These are phyloP conservation scores for Zapornia atra DNA, from an alignment of 2,113 vertebrate genomes.

Conservation along the genomic window DNA sequence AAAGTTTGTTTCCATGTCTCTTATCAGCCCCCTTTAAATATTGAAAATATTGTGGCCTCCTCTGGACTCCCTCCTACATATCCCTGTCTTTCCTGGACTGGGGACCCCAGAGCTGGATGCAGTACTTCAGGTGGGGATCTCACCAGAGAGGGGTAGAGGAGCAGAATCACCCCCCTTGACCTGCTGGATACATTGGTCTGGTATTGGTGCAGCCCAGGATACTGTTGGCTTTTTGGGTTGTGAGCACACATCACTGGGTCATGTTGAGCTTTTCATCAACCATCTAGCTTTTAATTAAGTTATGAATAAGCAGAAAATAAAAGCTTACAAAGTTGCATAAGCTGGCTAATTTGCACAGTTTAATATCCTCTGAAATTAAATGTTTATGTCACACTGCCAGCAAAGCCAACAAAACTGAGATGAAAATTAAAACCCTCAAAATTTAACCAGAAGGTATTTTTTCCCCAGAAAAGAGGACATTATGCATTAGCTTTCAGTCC, in stretches of 20 bases:
- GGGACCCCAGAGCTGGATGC: neutral
- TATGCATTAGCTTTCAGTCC: neutral
- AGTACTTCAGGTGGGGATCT: neutral
- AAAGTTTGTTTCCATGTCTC: neutral
- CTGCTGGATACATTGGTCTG: neutral
- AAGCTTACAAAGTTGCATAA: neutral
- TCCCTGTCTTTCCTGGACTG: neutral
- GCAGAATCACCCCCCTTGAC: neutral
- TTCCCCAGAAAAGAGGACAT: neutral
- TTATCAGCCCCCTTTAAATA: neutral
- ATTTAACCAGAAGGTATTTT: neutral
- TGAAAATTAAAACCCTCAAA: neutral
- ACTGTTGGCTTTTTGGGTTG: neutral
- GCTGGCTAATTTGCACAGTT: neutral
- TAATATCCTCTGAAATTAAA: neutral
- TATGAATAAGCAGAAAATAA: neutral
- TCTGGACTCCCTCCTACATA: neutral
- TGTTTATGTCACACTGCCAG: neutral
- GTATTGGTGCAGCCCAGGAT: neutral
- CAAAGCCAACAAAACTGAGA: neutral
- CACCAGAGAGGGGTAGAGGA: neutral
- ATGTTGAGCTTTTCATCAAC: neutral
- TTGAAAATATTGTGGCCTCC: neutral
- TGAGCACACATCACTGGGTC: accelerated
- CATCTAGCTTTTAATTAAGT: neutral